Conservation (phyloP, 2,797 vertebrate genomes). For the Enteromius viviparus region DNA sequence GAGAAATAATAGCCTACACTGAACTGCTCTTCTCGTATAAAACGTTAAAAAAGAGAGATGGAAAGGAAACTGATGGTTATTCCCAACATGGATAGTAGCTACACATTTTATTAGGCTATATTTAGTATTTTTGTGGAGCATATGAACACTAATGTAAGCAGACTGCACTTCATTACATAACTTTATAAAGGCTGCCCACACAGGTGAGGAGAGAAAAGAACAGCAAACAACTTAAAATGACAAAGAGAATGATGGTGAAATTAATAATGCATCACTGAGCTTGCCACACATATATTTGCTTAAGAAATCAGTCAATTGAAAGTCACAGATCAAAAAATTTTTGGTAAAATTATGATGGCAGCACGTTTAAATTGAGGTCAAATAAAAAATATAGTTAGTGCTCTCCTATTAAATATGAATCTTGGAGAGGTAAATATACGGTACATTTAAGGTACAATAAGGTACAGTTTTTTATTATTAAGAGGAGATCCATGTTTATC, state of each 20-base stretch:
- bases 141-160: slow-evolving; percentile 47
- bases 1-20: not conserved
- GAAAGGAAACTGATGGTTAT: slow-evolving; percentile 51
- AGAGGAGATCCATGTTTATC: not conserved
- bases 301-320: slow-evolving; percentile 52
- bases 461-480: too few species aligned
- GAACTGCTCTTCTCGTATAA: slow-evolving; percentile 51
- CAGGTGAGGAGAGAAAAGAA: not conserved
- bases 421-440: not conserved
- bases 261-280: slow-evolving; percentile 46
- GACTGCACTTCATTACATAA: slow-evolving; percentile 28
- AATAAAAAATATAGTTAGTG: not conserved
- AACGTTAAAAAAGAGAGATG: not conserved
- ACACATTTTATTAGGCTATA: slow-evolving; percentile 15
- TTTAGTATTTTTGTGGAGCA: slow-evolving; percentile 38
- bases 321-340: slow-evolving; percentile 57
- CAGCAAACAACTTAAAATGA: not conserved
- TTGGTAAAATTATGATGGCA: slow-evolving; percentile 26
- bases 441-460: too few species aligned
- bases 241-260: slow-evolving; percentile 26
- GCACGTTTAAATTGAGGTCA: not conserved
- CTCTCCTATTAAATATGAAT: not conserved
- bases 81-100: slow-evolving; percentile 3
- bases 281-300: slow-evolving; percentile 54
- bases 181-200: slow-evolving; percentile 13